phyloP scores from a whole-genome alignment of 2,888 invertebrate genomes.

The Thereva nobilitata region DNA sequence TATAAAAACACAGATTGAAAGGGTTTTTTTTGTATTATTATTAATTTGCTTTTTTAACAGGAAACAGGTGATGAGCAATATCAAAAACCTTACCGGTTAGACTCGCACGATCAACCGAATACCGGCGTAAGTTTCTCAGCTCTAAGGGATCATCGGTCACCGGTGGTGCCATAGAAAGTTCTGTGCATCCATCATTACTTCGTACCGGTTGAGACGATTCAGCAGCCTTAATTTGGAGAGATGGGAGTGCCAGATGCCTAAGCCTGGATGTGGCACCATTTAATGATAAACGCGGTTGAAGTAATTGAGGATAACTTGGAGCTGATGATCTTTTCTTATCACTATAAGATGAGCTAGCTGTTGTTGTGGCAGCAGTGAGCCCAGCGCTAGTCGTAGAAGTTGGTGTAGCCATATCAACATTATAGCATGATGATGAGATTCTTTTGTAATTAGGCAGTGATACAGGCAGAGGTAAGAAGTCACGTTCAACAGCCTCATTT shows the following conservation, averaged over 20 bases:
- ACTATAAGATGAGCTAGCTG: conserved; percentile 5
- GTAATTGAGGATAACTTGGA: conserved; percentile 47
- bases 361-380: conserved; percentile 7
- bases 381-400: conserved; percentile 27
- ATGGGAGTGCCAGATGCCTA: conserved; percentile 55
- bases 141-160: conserved; percentile 27
- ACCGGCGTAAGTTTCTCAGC: conserved; percentile 24
- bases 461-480: conserved; percentile 36
- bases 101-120: conserved; percentile 39
- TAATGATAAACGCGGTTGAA: conserved; percentile 56
- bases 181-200: conserved; percentile 33
- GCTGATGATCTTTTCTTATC: conserved; percentile 42
- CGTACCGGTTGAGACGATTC: conserved; percentile 1
- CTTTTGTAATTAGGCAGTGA: conserved; percentile 38
- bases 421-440: conserved; percentile 39
- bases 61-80: too few relatives aligned
- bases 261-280: conserved; percentile 51
- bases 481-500: conserved; percentile 35
- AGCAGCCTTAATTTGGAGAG: conserved; percentile 46
- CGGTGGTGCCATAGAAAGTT: conserved; percentile 28
- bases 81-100: conserved; percentile 38
- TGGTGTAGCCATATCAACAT: conserved; percentile 40
- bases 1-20: too few relatives aligned
- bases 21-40: too few relatives aligned
- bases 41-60: too few relatives aligned